Base-by-base conservation (phyloP, 1,140 invertebrate genomes). In the Coboldia fuscipes region DNA sequence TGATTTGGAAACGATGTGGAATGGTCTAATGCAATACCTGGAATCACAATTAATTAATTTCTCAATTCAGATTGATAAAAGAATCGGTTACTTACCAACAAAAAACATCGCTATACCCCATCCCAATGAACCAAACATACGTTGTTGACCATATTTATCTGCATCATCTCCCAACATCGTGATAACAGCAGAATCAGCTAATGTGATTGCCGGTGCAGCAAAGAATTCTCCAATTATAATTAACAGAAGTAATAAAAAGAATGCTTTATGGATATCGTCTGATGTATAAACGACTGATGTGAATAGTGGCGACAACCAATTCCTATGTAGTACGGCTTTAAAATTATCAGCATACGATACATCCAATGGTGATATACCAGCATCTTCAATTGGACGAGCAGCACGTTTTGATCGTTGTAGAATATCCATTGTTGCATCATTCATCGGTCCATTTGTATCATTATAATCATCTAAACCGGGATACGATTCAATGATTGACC, bases 101-200 rank as follows among this genome's bases (percentile, higher is more conserved):
- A 97, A 82, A 54, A 98, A 97, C 93, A 98, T 98, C 9, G 92
- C 81, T 37, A 97, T 57, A 19, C 86, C 93, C 93, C 92, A 97
- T 15, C 94, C 94, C 30, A 97, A 60, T 19, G 90, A 97, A 1
- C 94, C 94, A 51, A 97, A 97, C 86, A 99, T 96, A 42, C 93
- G 70, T 57, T 97, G 92, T 41, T 90, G 79, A 0, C 92, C 92
- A 51, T 97, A 97, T 42, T 72, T 72, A 42, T 85, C 84, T 21
- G 89, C 84, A 58, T 88, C 80, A 52, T 93, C 88, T 0, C 83
- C 85, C 0, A 96, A 65, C 35, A 92, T 65, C 2, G 80, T 84
- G 14, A 96, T 77, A 0, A 93, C 89, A 2, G 84, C 88, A 0
- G 83, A 86, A 53, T 94, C 89, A 0, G 92, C 93, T n/a, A 98